These are phyloP conservation scores for Halictus quadricinctus DNA, from an alignment of 2,888 invertebrate species.

Conservation along the genomic window DNA sequence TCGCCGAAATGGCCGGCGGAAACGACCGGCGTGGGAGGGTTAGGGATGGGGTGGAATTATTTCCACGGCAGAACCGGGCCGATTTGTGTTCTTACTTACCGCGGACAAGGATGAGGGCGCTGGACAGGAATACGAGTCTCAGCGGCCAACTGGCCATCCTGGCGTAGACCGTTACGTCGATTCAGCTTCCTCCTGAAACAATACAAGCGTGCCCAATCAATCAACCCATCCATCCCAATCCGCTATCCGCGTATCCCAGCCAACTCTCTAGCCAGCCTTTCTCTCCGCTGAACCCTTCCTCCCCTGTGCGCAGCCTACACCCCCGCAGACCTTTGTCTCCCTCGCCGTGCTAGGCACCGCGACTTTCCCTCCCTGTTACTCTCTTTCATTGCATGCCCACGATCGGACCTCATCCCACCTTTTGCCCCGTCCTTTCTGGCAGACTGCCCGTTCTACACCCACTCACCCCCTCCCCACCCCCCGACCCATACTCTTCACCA, in stretches of 20 bases:
- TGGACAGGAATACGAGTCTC: conserved; percentile 79
- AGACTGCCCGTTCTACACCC: conserved; percentile 66
- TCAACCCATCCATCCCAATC: conserved; percentile 78
- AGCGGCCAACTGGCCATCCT: conserved; percentile 81
- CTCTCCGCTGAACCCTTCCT: conserved; percentile 55
- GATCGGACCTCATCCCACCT: conserved; percentile 68
- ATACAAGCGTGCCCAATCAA: conserved; percentile 81
- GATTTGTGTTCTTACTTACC: conserved; percentile 77
- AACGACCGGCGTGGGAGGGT: background rate
- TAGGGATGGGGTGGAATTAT: conserved; percentile 12
- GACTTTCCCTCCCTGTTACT: conserved; percentile 30
- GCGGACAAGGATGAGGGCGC: conserved; percentile 80
- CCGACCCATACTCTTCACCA: conserved; percentile 23
- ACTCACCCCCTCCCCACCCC: conserved; percentile 23
- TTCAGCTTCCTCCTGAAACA: conserved; percentile 82
- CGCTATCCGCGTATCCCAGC: conserved; percentile 68
- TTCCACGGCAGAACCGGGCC: conserved; percentile 3
- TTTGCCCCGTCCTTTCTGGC: conserved; percentile 68
- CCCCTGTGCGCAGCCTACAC: conserved; percentile 7
- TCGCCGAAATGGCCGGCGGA: conserved; percentile 37
- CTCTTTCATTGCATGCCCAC: conserved; percentile 51
- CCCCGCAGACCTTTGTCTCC: conserved; percentile 15
- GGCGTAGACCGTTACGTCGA: conserved; percentile 82
- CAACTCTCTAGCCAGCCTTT: conserved; percentile 62
- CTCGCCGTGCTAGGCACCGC: conserved; percentile 5